Evolutionary conservation across 2,113 vertebrate species (phyloP).

Genomic region (Microtus pennsylvanicus): DNA sequence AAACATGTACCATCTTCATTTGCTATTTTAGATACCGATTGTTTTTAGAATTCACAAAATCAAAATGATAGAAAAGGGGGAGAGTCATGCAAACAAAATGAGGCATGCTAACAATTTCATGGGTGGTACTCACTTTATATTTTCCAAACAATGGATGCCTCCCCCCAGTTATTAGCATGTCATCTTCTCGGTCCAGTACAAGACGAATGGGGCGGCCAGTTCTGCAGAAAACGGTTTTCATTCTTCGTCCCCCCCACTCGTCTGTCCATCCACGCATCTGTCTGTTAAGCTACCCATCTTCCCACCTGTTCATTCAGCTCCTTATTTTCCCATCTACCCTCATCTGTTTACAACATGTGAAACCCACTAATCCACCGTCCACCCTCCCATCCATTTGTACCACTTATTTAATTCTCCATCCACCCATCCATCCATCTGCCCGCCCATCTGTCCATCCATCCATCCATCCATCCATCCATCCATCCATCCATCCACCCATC

Average conservation of each 20-base stretch:
- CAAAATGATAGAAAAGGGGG: conserved; percentile 30
- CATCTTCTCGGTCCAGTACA: conserved; percentile 89
- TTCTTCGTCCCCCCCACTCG: background rate
- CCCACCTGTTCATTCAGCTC: background rate
- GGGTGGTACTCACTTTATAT: conserved; percentile 88
- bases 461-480: background rate
- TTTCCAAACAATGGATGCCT: conserved; percentile 89
- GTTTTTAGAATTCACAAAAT: conserved; percentile 53
- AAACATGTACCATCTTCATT: background rate
- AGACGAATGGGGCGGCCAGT: conserved; percentile 87
- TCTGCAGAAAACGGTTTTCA: conserved; percentile 80
- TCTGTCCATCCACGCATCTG: background rate
- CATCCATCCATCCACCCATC: accelerated
- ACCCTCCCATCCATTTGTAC: background rate
- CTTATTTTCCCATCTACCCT: background rate
- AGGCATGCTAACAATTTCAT: conserved; percentile 19
- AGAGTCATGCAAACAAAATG: conserved; percentile 28
- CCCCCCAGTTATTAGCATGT: conserved; percentile 90
- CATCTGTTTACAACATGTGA: background rate
- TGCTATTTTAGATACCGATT: conserved; percentile 23
- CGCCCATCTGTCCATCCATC: background rate
- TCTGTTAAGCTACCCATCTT: background rate
- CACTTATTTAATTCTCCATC: background rate
- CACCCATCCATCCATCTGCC: too few species aligned
- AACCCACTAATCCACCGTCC: background rate